Evolutionary conservation across 2,797 vertebrate species (phyloP).

Genomic region (Xenentodon cancila): DNA sequence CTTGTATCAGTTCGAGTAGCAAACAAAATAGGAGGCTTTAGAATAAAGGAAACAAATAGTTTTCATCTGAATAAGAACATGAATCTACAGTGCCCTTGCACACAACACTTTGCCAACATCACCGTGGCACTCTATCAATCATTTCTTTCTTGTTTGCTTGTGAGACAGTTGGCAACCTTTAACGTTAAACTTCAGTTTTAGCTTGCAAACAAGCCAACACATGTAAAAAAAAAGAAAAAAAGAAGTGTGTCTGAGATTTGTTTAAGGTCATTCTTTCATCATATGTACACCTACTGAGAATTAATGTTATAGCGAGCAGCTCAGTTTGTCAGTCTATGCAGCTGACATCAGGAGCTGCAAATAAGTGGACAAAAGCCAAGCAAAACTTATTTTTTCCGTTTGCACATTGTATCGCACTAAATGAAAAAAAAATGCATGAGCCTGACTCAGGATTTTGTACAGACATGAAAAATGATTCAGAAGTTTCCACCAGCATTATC

Average conservation of each 20-base stretch:
- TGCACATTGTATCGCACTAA: slow-evolving; percentile 18
- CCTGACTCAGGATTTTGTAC: slow-evolving; percentile 44
- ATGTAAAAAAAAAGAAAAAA: not conserved
- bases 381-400: not conserved
- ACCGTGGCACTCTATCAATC: too few relatives aligned
- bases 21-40: too few relatives aligned
- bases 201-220: not conserved
- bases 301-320: slow-evolving; percentile 1
- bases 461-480: slow-evolving; percentile 48
- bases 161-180: too few relatives aligned
- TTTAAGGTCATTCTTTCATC: not conserved
- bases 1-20: too few relatives aligned
- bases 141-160: too few relatives aligned
- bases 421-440: slow-evolving; percentile 12
- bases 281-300: slow-evolving; percentile 2
- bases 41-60: too few relatives aligned
- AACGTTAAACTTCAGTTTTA: not conserved
- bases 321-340: slow-evolving; percentile 4
- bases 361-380: slow-evolving; percentile 7
- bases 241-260: not conserved
- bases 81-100: too few relatives aligned
- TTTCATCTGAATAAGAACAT: too few relatives aligned
- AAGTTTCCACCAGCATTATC: slow-evolving; percentile 57
- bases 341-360: slow-evolving; percentile 18
- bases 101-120: too few relatives aligned